phyloP scores from a whole-genome alignment of 2,113 vertebrate species.

The Antechinus flavipes region DNA sequence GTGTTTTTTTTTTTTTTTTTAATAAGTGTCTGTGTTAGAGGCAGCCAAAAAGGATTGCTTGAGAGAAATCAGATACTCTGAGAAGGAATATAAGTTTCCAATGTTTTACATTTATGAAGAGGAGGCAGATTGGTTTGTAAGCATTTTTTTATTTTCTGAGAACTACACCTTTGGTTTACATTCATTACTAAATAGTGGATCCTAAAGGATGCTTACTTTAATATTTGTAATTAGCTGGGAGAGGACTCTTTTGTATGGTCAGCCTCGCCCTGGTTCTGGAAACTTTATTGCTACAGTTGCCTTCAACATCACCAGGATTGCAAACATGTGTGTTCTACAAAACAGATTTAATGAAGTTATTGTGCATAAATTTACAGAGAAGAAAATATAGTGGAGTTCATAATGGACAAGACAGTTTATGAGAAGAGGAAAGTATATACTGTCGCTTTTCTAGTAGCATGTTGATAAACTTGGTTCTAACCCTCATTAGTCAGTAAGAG shows the following conservation, averaged over 20 bases:
- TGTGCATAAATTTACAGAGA: neutral
- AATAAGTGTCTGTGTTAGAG: neutral
- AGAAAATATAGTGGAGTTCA: neutral
- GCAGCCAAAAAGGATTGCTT: neutral
- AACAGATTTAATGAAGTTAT: neutral
- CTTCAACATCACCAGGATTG: neutral
- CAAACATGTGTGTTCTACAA: neutral
- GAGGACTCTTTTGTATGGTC: neutral
- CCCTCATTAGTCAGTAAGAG: rapidly evolving
- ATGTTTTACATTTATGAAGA: neutral
- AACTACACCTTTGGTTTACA: neutral
- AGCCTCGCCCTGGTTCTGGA: neutral
- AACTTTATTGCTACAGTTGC: neutral
- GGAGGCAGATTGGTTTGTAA: neutral
- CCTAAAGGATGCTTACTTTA: neutral
- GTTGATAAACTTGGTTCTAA: neutral
- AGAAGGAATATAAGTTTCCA: neutral
- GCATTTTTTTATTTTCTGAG: neutral
- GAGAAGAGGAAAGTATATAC: neutral
- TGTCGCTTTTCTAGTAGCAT: neutral
- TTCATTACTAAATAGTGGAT: neutral
- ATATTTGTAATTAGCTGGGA: neutral
- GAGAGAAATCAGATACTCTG: neutral
- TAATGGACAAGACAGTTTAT: neutral
- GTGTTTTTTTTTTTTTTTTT: neutral